Percentiles rank a stretch among this genome's conserved stretches.
Conservation (phyloP, 2,113 vertebrate genomes). For the Leptosomus discolor region DNA sequence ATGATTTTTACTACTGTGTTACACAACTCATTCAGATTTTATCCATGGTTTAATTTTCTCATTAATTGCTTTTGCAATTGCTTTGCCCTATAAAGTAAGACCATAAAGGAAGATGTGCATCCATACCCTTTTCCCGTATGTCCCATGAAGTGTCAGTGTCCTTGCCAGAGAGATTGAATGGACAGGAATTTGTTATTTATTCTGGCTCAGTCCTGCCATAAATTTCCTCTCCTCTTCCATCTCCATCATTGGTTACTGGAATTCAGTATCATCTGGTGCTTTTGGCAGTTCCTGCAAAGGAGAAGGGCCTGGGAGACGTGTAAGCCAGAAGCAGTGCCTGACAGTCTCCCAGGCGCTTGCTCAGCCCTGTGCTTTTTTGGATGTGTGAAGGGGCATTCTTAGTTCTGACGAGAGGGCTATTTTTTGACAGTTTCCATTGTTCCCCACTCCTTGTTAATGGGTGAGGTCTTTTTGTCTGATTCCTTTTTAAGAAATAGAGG, state of each 20-base stretch:
- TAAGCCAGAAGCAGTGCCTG: not conserved
- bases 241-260: not conserved
- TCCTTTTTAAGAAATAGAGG: not conserved
- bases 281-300: not conserved
- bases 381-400: not conserved
- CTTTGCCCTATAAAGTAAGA: not conserved
- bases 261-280: not conserved
- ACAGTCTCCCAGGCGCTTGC: not conserved
- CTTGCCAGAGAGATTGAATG: not conserved
- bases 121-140: not conserved
- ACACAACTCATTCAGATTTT: not conserved
- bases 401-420: not conserved
- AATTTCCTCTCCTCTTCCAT: not conserved
- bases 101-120: not conserved
- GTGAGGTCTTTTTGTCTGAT: not conserved
- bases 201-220: not conserved
- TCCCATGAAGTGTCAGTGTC: not conserved
- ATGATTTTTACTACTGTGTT: not conserved
- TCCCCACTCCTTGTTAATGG: not conserved
- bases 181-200: not conserved
- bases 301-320: not conserved
- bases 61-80: not conserved
- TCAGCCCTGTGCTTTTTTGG: not conserved
- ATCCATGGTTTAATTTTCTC: not conserved
- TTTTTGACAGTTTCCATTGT: constrained; percentile 31